Base-by-base conservation (phyloP, 2,888 invertebrate genomes). In the Odontocerum albicorne region DNA sequence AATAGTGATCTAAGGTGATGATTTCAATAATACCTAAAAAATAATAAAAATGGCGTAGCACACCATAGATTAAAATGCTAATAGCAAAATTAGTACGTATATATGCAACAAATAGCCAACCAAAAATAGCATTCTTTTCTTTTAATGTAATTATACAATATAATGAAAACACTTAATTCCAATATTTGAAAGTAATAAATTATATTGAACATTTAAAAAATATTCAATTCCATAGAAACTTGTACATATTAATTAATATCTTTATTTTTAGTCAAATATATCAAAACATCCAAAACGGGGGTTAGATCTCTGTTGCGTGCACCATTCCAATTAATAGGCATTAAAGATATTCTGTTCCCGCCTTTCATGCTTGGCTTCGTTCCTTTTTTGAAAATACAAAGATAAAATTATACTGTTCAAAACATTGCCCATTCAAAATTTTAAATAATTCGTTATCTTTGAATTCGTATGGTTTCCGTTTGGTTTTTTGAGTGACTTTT, bases 291-390 rank as follows among this genome's bases (percentile, higher is more conserved):
- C n/a, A n/a, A n/a, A n/a, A n/a, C n/a, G n/a, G n/a, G n/a, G n/a
- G n/a, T n/a, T n/a, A n/a, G n/a, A n/a, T n/a, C n/a, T n/a, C n/a
- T n/a, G n/a, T n/a, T n/a, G n/a, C n/a, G n/a, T n/a, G n/a, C n/a
- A n/a, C n/a, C n/a, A n/a, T n/a, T n/a, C n/a, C n/a, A n/a, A 59
- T 59, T 54, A 55, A 58, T 50, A 55, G 59, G 33, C 55, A 56
- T 59, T 59, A 58, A 55, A 58, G 55, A 54, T 57, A 57, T 57
- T 57, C 57, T 32, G 44, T 53, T 49, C 49, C 49, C 54, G 58
- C 50, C 58, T 47, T 55, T 59, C 20, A 55, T 56, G 59, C 49
- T 56, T 49, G 53, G 59, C 50, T 39, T 22, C 21, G 49, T 53
- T 49, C 49, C 57, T 44, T 38, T 44, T 54, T 57, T 54, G 45